These are phyloP conservation scores for Autographa gamma DNA, from an alignment of 2,888 invertebrate genomes.

Conservation along the genomic window DNA sequence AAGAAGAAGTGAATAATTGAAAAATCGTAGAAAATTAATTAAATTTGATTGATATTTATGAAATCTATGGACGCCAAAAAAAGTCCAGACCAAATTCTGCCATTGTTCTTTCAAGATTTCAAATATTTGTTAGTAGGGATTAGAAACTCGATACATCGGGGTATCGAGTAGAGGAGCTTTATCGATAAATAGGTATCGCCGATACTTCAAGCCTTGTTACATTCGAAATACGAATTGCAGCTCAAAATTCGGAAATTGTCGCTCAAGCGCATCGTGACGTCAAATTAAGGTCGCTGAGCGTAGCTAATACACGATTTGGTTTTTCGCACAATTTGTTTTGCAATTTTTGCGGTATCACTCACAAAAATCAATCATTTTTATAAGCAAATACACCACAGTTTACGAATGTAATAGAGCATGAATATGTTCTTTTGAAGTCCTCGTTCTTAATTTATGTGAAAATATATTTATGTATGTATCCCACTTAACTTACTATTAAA, in stretches of 20 bases:
- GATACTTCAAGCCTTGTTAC: conserved; percentile 1
- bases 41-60: too few species aligned
- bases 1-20: too few species aligned
- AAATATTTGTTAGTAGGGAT: not conserved
- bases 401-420: too few species aligned
- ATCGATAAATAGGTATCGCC: not conserved
- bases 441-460: too few species aligned
- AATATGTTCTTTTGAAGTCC: too few species aligned
- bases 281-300: not conserved
- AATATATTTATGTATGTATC: too few species aligned
- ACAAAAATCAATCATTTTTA: too few species aligned
- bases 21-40: too few species aligned
- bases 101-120: not conserved
- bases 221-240: conserved; percentile 4
- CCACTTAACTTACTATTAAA: too few species aligned
- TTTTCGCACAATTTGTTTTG: not conserved
- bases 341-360: not conserved
- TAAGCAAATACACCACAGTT: too few species aligned
- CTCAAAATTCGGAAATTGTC: conserved; percentile 1
- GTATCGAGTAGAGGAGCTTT: not conserved
- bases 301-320: not conserved
- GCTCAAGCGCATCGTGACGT: not conserved
- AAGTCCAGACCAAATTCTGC: too few species aligned
- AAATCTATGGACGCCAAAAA: too few species aligned
- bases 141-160: not conserved